phyloP scores from a whole-genome alignment of 2,797 vertebrate species.

The Huso huso region DNA sequence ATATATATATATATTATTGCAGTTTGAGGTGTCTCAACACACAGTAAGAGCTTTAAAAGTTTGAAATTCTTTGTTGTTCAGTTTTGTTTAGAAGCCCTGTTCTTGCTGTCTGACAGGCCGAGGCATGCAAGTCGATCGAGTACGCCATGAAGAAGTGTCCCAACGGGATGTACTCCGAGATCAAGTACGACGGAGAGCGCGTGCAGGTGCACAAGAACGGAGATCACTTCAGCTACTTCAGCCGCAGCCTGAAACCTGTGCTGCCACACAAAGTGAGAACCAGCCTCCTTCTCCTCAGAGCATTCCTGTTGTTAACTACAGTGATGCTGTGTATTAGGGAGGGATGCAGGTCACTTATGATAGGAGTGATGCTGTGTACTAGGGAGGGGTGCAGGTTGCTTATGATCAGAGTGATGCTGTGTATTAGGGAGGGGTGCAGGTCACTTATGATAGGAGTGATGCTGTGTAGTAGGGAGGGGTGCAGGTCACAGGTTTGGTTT shows the following conservation, averaged over 20 bases:
- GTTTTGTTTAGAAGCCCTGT: too few species aligned
- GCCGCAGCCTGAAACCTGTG: slow-evolving; percentile 94
- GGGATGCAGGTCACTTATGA: too few species aligned
- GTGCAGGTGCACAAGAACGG: slow-evolving; percentile 96
- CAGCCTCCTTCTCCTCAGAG: rapidly evolving
- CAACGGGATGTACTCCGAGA: slow-evolving; percentile 96
- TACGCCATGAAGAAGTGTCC: slow-evolving; percentile 97
- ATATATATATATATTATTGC: too few species aligned
- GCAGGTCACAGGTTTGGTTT: too few species aligned
- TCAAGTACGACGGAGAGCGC: slow-evolving; percentile 93
- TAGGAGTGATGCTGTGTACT: too few species aligned
- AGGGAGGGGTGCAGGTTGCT: too few species aligned
- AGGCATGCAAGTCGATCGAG: slow-evolving; percentile 92
- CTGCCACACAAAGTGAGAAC: slow-evolving; percentile 84
- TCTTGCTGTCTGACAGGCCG: slow-evolving; percentile 60
- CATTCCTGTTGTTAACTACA: not conserved
- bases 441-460: too few species aligned
- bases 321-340: not conserved
- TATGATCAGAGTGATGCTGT: too few species aligned
- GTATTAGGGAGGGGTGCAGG: too few species aligned
- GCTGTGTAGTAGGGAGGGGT: too few species aligned
- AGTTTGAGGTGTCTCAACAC: not conserved
- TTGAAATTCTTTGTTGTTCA: not conserved
- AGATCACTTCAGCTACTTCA: slow-evolving; percentile 91
- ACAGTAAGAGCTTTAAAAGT: not conserved